These are phyloP conservation scores for Drosophila tsacasi DNA, from an alignment of 1,140 invertebrate species.

Conservation along the genomic window DNA sequence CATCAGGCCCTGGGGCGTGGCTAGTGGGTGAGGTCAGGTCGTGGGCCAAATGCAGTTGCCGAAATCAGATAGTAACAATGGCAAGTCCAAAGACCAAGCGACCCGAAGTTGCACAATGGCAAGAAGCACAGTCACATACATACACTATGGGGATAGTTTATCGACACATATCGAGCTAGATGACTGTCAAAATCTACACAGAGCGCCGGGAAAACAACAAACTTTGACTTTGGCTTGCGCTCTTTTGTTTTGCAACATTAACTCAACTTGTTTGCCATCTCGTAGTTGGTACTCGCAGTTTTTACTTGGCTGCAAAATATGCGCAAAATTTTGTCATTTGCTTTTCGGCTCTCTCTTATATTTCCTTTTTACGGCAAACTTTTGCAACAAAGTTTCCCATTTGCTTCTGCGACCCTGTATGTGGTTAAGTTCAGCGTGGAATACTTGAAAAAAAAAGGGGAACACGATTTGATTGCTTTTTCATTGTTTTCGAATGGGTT, in stretches of 20 bases:
- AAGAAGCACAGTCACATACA: slow-evolving; percentile 1
- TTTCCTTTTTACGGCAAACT: slow-evolving; percentile 42
- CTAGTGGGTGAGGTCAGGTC: slow-evolving; percentile 45
- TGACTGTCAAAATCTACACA: slow-evolving; percentile 56
- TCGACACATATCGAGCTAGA: slow-evolving; percentile 57
- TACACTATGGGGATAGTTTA: slow-evolving; percentile 34
- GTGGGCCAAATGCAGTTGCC: slow-evolving; percentile 67
- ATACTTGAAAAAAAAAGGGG: slow-evolving; percentile 19
- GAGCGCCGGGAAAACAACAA: slow-evolving; percentile 44
- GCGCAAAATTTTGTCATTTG: slow-evolving; percentile 62
- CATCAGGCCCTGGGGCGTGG: neutral
- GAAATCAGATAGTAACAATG: slow-evolving; percentile 61
- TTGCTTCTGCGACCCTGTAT: slow-evolving; percentile 32
- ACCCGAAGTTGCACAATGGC: slow-evolving; percentile 5
- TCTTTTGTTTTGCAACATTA: slow-evolving; percentile 40
- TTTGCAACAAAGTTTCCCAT: slow-evolving; percentile 63
- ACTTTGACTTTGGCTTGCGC: slow-evolving; percentile 42
- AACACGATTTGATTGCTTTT: slow-evolving; percentile 75
- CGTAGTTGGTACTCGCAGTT: slow-evolving; percentile 30
- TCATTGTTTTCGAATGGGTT: slow-evolving; percentile 80
- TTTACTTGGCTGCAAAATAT: slow-evolving; percentile 56
- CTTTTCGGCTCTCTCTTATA: slow-evolving; percentile 12
- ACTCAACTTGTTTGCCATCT: slow-evolving; percentile 52
- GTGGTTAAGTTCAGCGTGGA: slow-evolving; percentile 42
- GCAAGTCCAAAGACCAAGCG: slow-evolving; percentile 42